Evolutionary conservation across 2,888 invertebrate genomes (phyloP).

Genomic region (Patella ulyssiponensis): DNA sequence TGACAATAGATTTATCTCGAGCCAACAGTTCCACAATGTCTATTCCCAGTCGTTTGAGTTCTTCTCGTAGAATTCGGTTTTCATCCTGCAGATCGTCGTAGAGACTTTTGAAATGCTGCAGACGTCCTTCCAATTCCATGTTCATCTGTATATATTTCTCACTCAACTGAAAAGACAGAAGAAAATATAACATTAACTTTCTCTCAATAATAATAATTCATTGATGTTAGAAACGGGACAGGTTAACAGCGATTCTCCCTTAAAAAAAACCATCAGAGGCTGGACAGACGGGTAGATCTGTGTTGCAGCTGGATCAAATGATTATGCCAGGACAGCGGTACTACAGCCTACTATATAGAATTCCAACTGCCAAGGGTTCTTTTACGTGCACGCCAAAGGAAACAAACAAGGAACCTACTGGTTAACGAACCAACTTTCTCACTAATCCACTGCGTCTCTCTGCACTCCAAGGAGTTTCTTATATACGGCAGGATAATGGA

Average conservation of each 20-base stretch:
- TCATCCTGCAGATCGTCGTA: constrained; percentile 56
- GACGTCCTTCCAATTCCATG: constrained; percentile 48
- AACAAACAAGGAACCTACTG: too few relatives aligned
- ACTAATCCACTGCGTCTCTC: too few relatives aligned
- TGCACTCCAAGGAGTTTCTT: too few relatives aligned
- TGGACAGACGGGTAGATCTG: too few relatives aligned
- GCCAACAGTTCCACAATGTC: constrained; percentile 47
- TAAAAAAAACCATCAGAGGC: too few relatives aligned
- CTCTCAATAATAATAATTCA: background rate
- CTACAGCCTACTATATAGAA: too few relatives aligned
- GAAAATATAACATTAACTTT: constrained; percentile 4
- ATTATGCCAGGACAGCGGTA: too few relatives aligned
- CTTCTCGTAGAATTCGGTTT: constrained; percentile 53
- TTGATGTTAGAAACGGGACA: background rate
- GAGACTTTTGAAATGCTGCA: constrained; percentile 56
- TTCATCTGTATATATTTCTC: constrained; percentile 47
- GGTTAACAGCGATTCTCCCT: background rate
- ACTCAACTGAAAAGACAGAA: constrained; percentile 41
- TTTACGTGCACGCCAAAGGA: too few relatives aligned
- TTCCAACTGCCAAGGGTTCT: too few relatives aligned
- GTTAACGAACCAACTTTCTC: too few relatives aligned
- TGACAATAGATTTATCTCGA: background rate
- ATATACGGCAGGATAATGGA: too few relatives aligned
- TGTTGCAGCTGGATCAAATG: too few relatives aligned
- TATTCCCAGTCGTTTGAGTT: constrained; percentile 50